Conservation (phyloP, 2,113 vertebrate genomes). For the Rutilus rutilus region DNA sequence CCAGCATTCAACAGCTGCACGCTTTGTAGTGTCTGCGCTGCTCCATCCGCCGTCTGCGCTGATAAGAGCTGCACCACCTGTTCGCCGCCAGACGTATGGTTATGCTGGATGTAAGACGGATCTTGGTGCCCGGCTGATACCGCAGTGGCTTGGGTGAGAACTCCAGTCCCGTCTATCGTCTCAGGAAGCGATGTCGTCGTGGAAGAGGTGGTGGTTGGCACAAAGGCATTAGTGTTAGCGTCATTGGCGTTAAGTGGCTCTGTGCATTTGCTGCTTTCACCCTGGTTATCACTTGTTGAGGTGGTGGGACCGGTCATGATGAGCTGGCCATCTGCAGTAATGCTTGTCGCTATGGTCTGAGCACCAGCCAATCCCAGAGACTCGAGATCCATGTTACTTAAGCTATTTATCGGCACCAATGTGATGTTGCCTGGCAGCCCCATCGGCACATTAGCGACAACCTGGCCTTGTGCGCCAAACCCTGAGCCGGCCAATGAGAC, state of each 20-base stretch:
- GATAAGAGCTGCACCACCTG: conserved; percentile 78
- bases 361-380: conserved; percentile 92
- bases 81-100: conserved; percentile 71
- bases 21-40: conserved; percentile 92
- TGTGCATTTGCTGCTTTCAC: conserved; percentile 77
- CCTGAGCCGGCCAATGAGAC: conserved; percentile 87
- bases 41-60: conserved; percentile 85
- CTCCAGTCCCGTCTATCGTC: conserved; percentile 95
- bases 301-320: conserved; percentile 87
- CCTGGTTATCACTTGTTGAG: conserved; percentile 84
- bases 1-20: conserved; percentile 97
- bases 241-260: conserved; percentile 77
- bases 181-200: conserved; percentile 87
- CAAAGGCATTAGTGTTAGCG: conserved; percentile 87
- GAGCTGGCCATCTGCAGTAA: conserved; percentile 94
- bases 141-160: conserved; percentile 92
- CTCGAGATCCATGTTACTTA: conserved; percentile 85
- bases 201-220: conserved; percentile 87
- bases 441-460: conserved; percentile 87
- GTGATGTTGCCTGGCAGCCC: conserved; percentile 96
- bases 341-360: conserved; percentile 93
- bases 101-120: conserved; percentile 90
- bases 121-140: conserved; percentile 87
- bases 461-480: conserved; percentile 86
- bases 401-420: conserved; percentile 96